These are phyloP conservation scores for Phaonia tiefii DNA, from an alignment of 2,888 invertebrate genomes.

Conservation along the genomic window DNA sequence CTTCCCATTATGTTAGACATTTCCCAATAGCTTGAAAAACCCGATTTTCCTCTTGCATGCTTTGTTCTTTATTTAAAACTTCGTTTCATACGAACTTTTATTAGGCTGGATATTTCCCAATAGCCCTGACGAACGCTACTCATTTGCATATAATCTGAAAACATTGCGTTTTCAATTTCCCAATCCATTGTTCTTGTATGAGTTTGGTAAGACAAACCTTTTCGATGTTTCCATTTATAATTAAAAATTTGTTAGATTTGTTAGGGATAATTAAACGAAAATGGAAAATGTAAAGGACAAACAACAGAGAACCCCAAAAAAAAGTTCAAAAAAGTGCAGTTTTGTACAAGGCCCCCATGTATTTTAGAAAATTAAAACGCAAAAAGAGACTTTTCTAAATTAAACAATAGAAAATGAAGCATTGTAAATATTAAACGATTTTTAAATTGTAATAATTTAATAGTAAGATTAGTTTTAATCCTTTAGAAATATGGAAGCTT, in stretches of 20 bases:
- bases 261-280: no score
- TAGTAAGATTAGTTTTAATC: no score
- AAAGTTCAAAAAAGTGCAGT: slow-evolving; percentile 2
- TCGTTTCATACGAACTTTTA: no score
- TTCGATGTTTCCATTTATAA: slow-evolving; percentile 61
- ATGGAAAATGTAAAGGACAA: slow-evolving; percentile 13
- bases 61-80: no score
- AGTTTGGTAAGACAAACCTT: slow-evolving; percentile 53
- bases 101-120: neutral
- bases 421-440: no score
- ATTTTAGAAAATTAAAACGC: neutral
- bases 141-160: slow-evolving; percentile 33
- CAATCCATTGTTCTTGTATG: neutral
- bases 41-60: no score
- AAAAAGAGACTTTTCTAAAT: no score
- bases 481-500: no score
- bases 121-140: slow-evolving; percentile 7
- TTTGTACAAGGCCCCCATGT: slow-evolving; percentile 11
- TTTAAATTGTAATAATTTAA: no score
- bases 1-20: no score
- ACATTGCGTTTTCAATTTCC: slow-evolving; percentile 32
- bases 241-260: slow-evolving; percentile 46
- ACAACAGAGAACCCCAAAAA: neutral
- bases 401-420: no score
- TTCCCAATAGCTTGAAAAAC: no score